Evolutionary conservation across 2,113 vertebrate species (phyloP), one percentile per base, ranked within the genome.

Genomic region (Neopipo cinnamomea): DNA sequence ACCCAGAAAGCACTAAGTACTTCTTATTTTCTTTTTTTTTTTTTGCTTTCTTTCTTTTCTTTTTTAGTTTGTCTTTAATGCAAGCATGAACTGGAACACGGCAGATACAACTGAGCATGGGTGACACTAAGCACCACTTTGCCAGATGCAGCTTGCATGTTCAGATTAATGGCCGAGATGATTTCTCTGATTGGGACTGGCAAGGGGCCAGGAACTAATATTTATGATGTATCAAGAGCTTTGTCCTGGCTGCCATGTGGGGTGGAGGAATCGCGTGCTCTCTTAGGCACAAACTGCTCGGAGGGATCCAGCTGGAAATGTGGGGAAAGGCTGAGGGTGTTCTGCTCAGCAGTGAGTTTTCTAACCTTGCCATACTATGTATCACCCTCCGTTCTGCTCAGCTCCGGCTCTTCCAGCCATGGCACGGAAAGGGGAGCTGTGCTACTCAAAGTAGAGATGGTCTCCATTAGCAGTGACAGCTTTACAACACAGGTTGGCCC

Each of bases 141-240:
- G 75, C 92, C 92, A 96, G 95, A 93, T 78, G 65, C 67, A 93
- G 75, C 59, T 53, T 70, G 68, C 85, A 87, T 0, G 1, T 79
- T 76, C 2, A 88, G 85, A 94, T 90, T 80, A 77, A 88, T 52
- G 55, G 83, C 47, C 18, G 44, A 70, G 83, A 83, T 0, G 13
- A 74, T 66, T 77, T 77, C 70, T 74, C 82, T 95, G 91, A n/a
- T 77, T 89, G 65, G 42, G 82, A n/a, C 86, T 93, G 95, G 96
- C 79, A 74, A 85, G 49, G 44, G 46, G 76, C 95, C 93, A 96
- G 87, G 66, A 52, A 55, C 85, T 73, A 78, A 55, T 62, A 89
- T 89, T 95, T 88, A 75, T 50, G 81, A 96, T 66, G 68, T 27
- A 88, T 94, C 70, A 61, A 75, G 35, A 0, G 1, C 84, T 96